Evolutionary conservation across 2,888 invertebrate genomes (phyloP), one percentile per base, ranked within the genome.

Genomic region (Drosophila algonquin): DNA sequence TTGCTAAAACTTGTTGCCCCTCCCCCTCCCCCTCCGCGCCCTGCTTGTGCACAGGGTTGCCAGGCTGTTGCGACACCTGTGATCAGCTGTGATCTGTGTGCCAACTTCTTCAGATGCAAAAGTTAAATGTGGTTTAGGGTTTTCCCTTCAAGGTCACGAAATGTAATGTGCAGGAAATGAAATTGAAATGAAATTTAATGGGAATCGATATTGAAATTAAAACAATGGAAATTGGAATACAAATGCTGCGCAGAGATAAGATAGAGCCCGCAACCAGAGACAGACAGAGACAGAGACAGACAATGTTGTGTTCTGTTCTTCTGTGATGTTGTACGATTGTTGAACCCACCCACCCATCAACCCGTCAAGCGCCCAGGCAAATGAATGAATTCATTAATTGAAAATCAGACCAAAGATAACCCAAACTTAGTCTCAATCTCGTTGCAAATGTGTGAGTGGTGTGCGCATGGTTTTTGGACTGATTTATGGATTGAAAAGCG

Each of bases 21-120:
- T 40, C 7, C 40, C 7, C 7, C 6, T 40, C 7, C 6, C 7
- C 7, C 32, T 40, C 40, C 14, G 35, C 12, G 6, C 40, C 6
- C 40, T 40, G 40, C 14, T 6, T 14, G 14, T 40, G 40, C n/a
- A 78, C 81, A 69, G 87, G 47, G 87, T 80, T 86, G 87, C 83
- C 81, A 80, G 75, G 76, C 32, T 46, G 45, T 50, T 12, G 70
- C 8, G 21, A 35, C 4, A 12, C 5, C 21, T 21, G 21, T 21
- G 21, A 12, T 12, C 35, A 35, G 35, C 35, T 35, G 35, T 32
- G 10, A 32, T 10, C 3, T 14, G 12, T 40, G 4, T 5, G 6
- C 27, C 27, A 1, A 27, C 27, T 6, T 27, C 27, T 6, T 27
- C 7, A 1, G 27, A 27, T 7, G 27, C 0, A 6, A 6, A 27